Evolutionary conservation across 2,888 invertebrate species (phyloP).

Genomic region (Ypsolopha sequella): DNA sequence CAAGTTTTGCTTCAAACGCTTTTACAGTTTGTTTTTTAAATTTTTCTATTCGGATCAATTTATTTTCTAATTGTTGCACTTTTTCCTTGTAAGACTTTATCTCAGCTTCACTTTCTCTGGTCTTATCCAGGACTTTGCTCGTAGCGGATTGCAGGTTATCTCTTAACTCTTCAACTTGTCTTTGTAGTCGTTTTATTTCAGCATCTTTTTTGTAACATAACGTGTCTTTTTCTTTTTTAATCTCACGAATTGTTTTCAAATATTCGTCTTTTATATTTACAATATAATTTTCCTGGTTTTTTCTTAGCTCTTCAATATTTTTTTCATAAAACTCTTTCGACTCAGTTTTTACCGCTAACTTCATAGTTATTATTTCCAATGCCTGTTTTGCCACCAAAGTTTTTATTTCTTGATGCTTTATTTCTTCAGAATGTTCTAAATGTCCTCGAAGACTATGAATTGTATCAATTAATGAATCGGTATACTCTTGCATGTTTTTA

Average conservation of each 20-base stretch:
- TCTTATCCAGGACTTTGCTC: slow-evolving; percentile 29
- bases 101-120: slow-evolving; percentile 24
- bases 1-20: slow-evolving; percentile 40
- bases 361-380: slow-evolving; percentile 33
- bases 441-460: slow-evolving; percentile 32
- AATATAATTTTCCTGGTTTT: slow-evolving; percentile 23
- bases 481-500: slow-evolving; percentile 35
- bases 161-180: slow-evolving; percentile 33
- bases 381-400: slow-evolving; percentile 37
- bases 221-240: background rate
- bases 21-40: slow-evolving; percentile 35
- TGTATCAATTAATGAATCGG: slow-evolving; percentile 31
- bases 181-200: slow-evolving; percentile 32
- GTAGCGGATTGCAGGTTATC: slow-evolving; percentile 29
- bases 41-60: slow-evolving; percentile 43
- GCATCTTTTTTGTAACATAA: slow-evolving; percentile 9
- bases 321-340: slow-evolving; percentile 23
- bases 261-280: slow-evolving; percentile 5
- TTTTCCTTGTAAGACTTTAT: slow-evolving; percentile 18
- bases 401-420: slow-evolving; percentile 40
- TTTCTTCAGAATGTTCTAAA: slow-evolving; percentile 29
- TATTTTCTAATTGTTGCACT: slow-evolving; percentile 38
- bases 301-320: slow-evolving; percentile 32
- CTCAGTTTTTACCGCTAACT: slow-evolving; percentile 28
- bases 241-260: slow-evolving; percentile 4